Evolutionary conservation across 2,797 vertebrate genomes (phyloP).

Genomic region (Malacoctenus gilli): DNA sequence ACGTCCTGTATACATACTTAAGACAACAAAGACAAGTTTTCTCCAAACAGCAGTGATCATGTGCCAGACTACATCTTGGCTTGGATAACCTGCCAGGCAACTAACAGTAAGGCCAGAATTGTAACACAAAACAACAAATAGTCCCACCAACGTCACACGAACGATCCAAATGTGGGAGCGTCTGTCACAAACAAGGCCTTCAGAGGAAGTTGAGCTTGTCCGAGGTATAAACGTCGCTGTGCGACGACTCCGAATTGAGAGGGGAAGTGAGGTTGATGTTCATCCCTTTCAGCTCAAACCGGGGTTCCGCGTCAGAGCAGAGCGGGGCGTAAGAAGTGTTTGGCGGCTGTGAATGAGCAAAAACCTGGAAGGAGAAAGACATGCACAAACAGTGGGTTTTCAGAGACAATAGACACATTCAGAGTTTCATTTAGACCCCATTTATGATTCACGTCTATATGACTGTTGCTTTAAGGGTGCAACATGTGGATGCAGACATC

Average conservation of each 20-base stretch:
- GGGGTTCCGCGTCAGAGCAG: neutral
- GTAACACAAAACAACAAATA: neutral
- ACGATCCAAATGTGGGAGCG: neutral
- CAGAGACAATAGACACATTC: neutral
- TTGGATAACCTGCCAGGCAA: neutral
- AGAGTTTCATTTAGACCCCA: neutral
- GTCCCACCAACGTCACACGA: neutral
- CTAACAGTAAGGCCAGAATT: neutral
- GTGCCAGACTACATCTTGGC: neutral
- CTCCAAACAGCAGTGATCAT: neutral
- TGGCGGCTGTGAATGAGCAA: neutral
- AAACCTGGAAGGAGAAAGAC: slow-evolving; percentile 12
- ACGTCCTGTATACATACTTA: no score
- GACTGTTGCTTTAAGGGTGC: no score
- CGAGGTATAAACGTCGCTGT: slow-evolving; percentile 47
- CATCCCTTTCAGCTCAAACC: slow-evolving; percentile 39
- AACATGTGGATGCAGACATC: no score
- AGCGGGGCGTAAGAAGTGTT: neutral
- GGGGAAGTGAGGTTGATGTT: slow-evolving; percentile 5
- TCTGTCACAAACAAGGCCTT: neutral
- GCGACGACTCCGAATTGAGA: slow-evolving; percentile 12
- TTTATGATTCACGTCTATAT: no score
- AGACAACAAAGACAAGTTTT: no score
- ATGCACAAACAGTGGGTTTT: neutral
- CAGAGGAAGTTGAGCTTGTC: slow-evolving; percentile 51